Evolutionary conservation across 2,113 vertebrate species (phyloP).

Genomic region (Nibea albiflora): DNA sequence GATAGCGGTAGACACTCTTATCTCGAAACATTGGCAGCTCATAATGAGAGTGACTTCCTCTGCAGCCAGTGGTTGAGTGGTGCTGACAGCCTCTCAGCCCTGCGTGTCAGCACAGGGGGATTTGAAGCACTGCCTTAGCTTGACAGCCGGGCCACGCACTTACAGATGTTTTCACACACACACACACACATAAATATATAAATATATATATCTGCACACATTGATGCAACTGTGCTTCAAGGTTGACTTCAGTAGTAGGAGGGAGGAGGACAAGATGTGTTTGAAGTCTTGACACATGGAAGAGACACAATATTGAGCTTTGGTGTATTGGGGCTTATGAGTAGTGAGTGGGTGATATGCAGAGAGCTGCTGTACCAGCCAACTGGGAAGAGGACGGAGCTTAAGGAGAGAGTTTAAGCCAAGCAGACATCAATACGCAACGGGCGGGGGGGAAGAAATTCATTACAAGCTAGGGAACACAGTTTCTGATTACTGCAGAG

Average conservation of each 20-base stretch:
- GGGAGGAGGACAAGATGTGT: constrained; percentile 49
- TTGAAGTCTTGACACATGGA: constrained; percentile 68
- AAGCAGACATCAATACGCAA: constrained; percentile 41
- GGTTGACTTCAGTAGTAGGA: constrained; percentile 51
- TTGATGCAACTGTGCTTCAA: constrained; percentile 20
- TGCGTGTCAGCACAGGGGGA: constrained; percentile 28
- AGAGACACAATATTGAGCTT: constrained; percentile 55
- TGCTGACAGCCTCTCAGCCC: constrained; percentile 61
- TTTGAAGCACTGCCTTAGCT: constrained; percentile 44
- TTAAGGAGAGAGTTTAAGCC: constrained; percentile 59
- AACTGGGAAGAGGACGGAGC: constrained; percentile 53
- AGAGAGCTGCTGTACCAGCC: constrained; percentile 48
- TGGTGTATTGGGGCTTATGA: constrained; percentile 57
- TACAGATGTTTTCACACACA: constrained; percentile 66
- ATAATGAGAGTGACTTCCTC: constrained; percentile 69
- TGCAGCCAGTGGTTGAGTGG: constrained; percentile 61
- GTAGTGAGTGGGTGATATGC: constrained; percentile 64
- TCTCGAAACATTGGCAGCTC: constrained; percentile 65
- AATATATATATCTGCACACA: constrained; percentile 9
- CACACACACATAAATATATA: constrained; percentile 7
- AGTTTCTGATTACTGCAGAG: constrained; percentile 26
- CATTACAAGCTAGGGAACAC: constrained; percentile 43
- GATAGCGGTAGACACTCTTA: constrained; percentile 48
- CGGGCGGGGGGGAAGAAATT: not conserved
- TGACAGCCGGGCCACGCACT: constrained; percentile 60